Conservation (phyloP, 2,797 vertebrate genomes). For the Balearica regulorum region DNA sequence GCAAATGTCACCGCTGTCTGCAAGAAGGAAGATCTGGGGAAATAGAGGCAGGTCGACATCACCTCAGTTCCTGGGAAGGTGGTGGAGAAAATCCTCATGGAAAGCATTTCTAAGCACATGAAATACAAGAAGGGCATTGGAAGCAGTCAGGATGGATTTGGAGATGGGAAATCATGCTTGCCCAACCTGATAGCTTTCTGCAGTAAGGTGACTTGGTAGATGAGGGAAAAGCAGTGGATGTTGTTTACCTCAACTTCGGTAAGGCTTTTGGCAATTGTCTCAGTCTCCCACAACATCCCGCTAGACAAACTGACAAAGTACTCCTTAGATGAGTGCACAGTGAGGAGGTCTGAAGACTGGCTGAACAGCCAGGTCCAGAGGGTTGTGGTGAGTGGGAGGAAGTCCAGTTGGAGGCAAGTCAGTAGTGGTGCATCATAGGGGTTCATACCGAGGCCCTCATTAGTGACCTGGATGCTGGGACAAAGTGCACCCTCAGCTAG, state of each 20-base stretch:
- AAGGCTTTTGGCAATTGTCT: not conserved
- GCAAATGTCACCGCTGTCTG: not conserved
- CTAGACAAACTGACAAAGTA: not conserved
- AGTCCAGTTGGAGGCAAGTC: not conserved
- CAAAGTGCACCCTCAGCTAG: not conserved
- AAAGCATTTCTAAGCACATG: not conserved
- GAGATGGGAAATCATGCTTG: not conserved
- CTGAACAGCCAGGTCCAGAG: not conserved
- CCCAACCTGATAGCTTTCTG: too few relatives aligned
- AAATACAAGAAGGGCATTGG: not conserved
- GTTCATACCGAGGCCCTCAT: not conserved
- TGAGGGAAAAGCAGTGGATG: not conserved
- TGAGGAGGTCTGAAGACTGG: not conserved
- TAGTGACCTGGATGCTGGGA: not conserved
- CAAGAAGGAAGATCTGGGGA: not conserved
- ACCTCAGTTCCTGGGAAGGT: not conserved
- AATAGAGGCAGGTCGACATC: not conserved
- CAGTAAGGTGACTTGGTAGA: not conserved
- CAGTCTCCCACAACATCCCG: not conserved
- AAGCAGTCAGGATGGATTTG: not conserved
- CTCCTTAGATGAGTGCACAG: not conserved
- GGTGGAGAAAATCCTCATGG: not conserved
- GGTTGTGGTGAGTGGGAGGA: not conserved
- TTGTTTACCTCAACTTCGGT: not conserved
- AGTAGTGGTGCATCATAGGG: not conserved